Conservation (phyloP, 1,140 invertebrate species). For the Ephestia elutella region DNA sequence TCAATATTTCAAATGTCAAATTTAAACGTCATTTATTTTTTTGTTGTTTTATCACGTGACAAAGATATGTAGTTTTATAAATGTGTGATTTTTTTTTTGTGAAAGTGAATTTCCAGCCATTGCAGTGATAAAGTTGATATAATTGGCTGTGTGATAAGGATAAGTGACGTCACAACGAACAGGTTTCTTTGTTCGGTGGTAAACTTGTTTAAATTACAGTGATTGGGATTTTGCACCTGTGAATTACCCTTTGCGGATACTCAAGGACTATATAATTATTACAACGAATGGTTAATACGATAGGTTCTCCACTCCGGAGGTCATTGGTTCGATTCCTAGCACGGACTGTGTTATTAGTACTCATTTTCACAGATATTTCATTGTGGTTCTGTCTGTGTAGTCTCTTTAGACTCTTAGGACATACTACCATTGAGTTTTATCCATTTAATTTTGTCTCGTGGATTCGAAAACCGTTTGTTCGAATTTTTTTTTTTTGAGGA, state of each 20-base stretch:
- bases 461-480: too few relatives aligned
- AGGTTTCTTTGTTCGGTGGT: slow-evolving; percentile 30
- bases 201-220: slow-evolving; percentile 6
- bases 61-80: not conserved
- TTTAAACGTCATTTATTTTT: slow-evolving; percentile 9
- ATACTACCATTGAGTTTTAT: too few relatives aligned
- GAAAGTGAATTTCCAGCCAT: not conserved
- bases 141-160: slow-evolving; percentile 15
- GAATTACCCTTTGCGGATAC: not conserved
- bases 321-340: too few relatives aligned
- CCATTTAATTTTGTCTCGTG: too few relatives aligned
- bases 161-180: slow-evolving; percentile 33
- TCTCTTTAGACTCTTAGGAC: too few relatives aligned
- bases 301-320: too few relatives aligned
- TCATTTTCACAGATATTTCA: too few relatives aligned
- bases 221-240: not conserved
- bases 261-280: not conserved
- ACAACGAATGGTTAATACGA: too few relatives aligned
- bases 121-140: not conserved
- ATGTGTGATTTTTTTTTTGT: not conserved
- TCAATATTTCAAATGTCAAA: slow-evolving; percentile 10
- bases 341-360: too few relatives aligned
- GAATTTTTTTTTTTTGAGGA: too few relatives aligned
- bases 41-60: slow-evolving; percentile 10
- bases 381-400: too few relatives aligned